Evolutionary conservation across 2,888 invertebrate species (phyloP), one percentile per base, ranked within the genome.

Genomic region (Rotaria socialis): DNA sequence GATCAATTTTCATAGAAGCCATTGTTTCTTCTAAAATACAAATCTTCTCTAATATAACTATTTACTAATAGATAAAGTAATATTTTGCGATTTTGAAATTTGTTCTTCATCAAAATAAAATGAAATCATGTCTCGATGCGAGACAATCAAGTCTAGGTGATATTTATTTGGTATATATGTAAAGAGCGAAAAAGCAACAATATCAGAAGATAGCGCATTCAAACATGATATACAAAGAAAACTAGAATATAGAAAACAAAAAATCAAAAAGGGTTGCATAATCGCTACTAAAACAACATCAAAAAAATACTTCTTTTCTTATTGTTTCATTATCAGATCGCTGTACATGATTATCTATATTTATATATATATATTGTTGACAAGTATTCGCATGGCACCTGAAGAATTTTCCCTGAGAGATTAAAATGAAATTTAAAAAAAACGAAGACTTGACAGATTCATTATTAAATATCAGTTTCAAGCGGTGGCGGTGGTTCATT

Each of bases 401-500:
- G 5, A 1, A 35, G 19, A 67, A 52, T 52, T 67, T 16, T n/a
- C n/a, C 67, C 67, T 67, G 67, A 67, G 67, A 67, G 35, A n/a
- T 67, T 24, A 67, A 67, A 67, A 3, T 7, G 27, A 35, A 67
- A 67, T 50, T 35, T 19, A 67, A 67, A 16, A 67, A 6, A 67
- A 35, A 16, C 22, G 22, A 55, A 10, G 14, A 14, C 14, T 7
- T 55, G 7, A 56, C 8, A 56, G 24, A 56, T 56, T 56, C 56
- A 67, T 35, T 67, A 47, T 80, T 47, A 80, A n/a, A 80, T 80
- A 80, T 80, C 43, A 24, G 80, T 80, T 80, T 80, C 80, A 6
- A 80, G 19, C 16, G 80, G 80, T 10, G 80, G 60, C n/a, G 43
- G 43, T 19, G 11, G 11, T 43, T 80, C 80, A 47, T 80, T 2